Percentiles rank a stretch among this genome's conserved stretches.
Conservation (phyloP, 1,140 invertebrate genomes). For the Brachionus paranguensis region DNA sequence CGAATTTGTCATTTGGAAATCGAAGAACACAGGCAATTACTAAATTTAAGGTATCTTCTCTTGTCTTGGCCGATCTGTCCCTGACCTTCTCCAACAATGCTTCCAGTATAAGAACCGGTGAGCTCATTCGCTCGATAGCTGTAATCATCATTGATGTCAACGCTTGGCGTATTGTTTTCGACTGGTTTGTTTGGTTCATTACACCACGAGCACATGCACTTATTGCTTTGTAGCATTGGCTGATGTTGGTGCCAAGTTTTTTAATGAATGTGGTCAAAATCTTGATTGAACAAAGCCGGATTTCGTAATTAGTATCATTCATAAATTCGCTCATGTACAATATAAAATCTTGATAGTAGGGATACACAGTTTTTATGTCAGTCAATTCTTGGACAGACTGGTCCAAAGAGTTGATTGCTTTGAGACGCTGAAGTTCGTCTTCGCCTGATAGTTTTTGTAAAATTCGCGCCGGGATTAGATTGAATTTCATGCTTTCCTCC, state of each 20-base stretch:
- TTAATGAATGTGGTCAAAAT: slow-evolving; percentile 57
- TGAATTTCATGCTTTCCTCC: slow-evolving; percentile 44
- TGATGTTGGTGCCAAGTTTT: slow-evolving; percentile 47
- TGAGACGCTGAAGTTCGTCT: slow-evolving; percentile 50
- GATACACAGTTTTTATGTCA: slow-evolving; percentile 56
- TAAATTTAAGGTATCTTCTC: slow-evolving; percentile 71
- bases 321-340: slow-evolving; percentile 60
- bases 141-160: slow-evolving; percentile 61
- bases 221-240: slow-evolving; percentile 51
- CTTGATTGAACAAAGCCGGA: slow-evolving; percentile 60
- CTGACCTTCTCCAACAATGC: slow-evolving; percentile 62
- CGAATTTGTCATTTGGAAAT: slow-evolving; percentile 73
- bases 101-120: slow-evolving; percentile 62
- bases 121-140: slow-evolving; percentile 63
- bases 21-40: slow-evolving; percentile 69
- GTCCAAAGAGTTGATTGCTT: slow-evolving; percentile 53
- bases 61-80: slow-evolving; percentile 64
- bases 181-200: slow-evolving; percentile 61
- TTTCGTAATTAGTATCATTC: slow-evolving; percentile 61
- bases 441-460: slow-evolving; percentile 52
- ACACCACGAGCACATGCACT: slow-evolving; percentile 54
- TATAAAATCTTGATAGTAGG: slow-evolving; percentile 63
- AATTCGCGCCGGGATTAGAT: slow-evolving; percentile 52
- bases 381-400: slow-evolving; percentile 46
- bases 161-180: slow-evolving; percentile 55